Evolutionary conservation across 2,888 invertebrate species (phyloP), one percentile per base, ranked within the genome.

Genomic region (Plagodis dolabraria): DNA sequence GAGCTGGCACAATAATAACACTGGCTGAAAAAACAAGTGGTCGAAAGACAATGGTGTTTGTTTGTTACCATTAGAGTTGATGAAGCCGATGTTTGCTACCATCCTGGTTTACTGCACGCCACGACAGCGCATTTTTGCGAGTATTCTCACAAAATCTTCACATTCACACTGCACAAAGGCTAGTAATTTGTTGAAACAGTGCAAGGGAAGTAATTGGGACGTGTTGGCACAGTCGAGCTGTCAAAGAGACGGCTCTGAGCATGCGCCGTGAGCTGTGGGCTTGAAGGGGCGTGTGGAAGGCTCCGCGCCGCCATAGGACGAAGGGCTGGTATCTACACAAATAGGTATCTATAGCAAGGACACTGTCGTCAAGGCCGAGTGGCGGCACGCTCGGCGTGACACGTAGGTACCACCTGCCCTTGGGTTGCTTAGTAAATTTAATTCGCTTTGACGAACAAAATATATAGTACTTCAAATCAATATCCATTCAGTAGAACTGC

Each of bases 1-100:
- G n/a, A 22, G 6, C 4, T 36, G 35, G 33, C 5, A 52, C 22
- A 45, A 52, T 43, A 54, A 55, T 43, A 54, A 55, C 54, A 60
- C 43, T 53, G 36, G 54, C 44, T 55, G 47, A 40, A 65, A 22
- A 64, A 57, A 56, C 35, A 56, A 46, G 56, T 42, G 8, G 7
- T 49, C 10, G 12, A 33, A 43, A 50, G 47, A 59, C 56, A 68
- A 49, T 44, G 38, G 35, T 82, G 79, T 85, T 85, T 61, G 38
- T 59, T 64, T 44, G 43, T 65, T 89, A 92, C 92, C 92, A 90
- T 90, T 92, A 64, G 90, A 77, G 72, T 80, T 88, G 79, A 86
- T 78, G 77, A 77, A 81, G 80, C 89, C 89, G 77, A 85, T 81
- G 78, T 84, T 92, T 67, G 91, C 86, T 77, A 92, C 89, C 92